A percentile compares a stretch with the other conserved stretches of the same genome.
phyloP scores from a whole-genome alignment of 2,113 vertebrate genomes.

The Pogonocichla stellata region DNA sequence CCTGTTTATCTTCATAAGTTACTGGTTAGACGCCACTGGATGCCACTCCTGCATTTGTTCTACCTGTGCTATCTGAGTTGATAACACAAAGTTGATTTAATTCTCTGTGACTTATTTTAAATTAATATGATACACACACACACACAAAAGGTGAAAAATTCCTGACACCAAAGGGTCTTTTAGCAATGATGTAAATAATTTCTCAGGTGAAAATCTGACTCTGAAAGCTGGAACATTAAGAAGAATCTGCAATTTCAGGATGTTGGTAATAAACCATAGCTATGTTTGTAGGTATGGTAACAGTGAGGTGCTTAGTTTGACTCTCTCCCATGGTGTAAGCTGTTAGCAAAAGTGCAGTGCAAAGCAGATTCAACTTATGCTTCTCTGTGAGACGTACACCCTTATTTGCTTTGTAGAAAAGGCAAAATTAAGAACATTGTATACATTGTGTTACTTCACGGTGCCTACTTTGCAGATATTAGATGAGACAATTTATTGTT shows the following conservation, averaged over 20 bases:
- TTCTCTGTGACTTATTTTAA: not conserved
- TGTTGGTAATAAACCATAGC: not conserved
- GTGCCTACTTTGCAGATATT: not conserved
- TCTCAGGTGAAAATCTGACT: not conserved
- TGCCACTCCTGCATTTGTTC: not conserved
- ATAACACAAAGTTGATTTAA: not conserved
- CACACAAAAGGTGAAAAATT: not conserved
- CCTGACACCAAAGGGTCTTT: not conserved
- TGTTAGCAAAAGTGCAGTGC: fast-evolving
- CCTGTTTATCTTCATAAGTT: not conserved
- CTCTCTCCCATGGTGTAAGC: not conserved
- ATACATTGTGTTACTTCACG: fast-evolving
- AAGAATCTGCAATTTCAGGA: not conserved
- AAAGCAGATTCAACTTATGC: not conserved
- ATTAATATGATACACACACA: not conserved
- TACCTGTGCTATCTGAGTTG: not conserved
- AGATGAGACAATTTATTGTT: not conserved
- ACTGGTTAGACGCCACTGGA: not conserved
- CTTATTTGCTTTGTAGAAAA: not conserved
- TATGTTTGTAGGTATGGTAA: not conserved
- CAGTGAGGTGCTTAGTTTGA: not conserved
- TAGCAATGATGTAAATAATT: not conserved
- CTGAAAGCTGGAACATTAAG: not conserved
- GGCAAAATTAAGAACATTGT: not conserved
- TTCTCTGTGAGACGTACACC: not conserved